phyloP scores from a whole-genome alignment of 2,113 vertebrate species.

The Cyprinodon tularosa region DNA sequence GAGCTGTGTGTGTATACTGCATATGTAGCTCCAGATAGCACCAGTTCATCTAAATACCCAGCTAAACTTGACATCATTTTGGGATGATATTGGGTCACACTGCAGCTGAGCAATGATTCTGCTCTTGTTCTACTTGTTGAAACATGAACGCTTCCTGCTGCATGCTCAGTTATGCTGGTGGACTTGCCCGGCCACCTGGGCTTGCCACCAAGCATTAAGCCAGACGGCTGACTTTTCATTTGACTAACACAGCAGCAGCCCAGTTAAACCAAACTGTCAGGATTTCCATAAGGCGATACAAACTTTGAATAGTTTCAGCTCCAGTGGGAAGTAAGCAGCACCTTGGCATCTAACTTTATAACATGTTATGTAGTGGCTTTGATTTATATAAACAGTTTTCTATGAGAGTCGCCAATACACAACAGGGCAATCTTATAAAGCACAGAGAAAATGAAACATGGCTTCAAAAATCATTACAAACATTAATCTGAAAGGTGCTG shows the following conservation, averaged over 20 bases:
- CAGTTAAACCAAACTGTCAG: constrained; percentile 47
- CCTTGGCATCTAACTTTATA: background rate
- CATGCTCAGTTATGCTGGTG: constrained; percentile 58
- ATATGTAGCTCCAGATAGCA: background rate
- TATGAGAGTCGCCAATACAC: too few relatives aligned
- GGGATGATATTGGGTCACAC: background rate
- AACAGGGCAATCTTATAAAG: background rate
- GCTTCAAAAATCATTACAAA: background rate
- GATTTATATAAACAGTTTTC: background rate
- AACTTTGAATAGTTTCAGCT: constrained; percentile 1
- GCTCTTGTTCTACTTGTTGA: constrained; percentile 9
- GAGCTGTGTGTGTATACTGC: background rate
- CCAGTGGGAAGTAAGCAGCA: too few relatives aligned
- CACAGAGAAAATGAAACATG: background rate
- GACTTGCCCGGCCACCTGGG: constrained; percentile 56
- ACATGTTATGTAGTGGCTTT: background rate
- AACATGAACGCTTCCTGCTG: constrained; percentile 21
- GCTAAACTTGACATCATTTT: constrained; percentile 33
- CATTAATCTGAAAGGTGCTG: background rate
- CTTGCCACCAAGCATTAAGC: constrained; percentile 60
- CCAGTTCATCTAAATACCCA: constrained; percentile 28
- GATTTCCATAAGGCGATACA: constrained; percentile 50
- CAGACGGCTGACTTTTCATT: constrained; percentile 50
- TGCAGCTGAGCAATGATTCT: background rate
- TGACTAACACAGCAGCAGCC: constrained; percentile 56